Evolutionary conservation across 2,888 invertebrate genomes (phyloP).

Genomic region (Phaonia tiefii): DNA sequence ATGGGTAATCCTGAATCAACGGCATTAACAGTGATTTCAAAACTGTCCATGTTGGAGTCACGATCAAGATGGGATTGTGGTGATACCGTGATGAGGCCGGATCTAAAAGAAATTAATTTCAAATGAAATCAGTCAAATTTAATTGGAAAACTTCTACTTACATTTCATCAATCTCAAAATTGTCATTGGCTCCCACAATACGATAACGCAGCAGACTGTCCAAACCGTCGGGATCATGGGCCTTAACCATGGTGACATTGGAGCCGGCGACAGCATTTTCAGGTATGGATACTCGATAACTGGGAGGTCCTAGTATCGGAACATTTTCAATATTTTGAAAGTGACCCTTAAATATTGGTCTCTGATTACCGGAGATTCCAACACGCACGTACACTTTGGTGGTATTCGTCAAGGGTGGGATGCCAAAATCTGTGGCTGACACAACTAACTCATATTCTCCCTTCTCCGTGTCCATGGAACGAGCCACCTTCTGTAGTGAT

Average conservation of each 20-base stretch:
- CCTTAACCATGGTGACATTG: conserved; percentile 86
- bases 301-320: conserved; percentile 85
- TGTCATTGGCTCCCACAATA: conserved; percentile 89
- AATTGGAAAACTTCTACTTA: conserved; percentile 77
- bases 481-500: conserved; percentile 84
- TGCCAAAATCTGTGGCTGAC: conserved; percentile 87
- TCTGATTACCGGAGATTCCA: conserved; percentile 89
- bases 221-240: conserved; percentile 90
- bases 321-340: conserved; percentile 83
- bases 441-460: conserved; percentile 87
- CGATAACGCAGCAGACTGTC: conserved; percentile 86
- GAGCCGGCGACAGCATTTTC: conserved; percentile 87
- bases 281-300: conserved; percentile 86
- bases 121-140: conserved; percentile 11
- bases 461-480: conserved; percentile 87
- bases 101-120: conserved; percentile 78
- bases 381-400: conserved; percentile 87
- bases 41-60: conserved; percentile 85
- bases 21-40: conserved; percentile 87
- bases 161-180: conserved; percentile 88
- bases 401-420: conserved; percentile 85
- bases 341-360: conserved; percentile 89
- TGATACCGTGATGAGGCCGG: conserved; percentile 87
- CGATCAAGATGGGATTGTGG: conserved; percentile 87
- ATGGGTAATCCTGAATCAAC: conserved; percentile 88